These are phyloP conservation scores for Lepidocyrtoides sp. DNA, from an alignment of 2,888 invertebrate genomes.

Conservation along the genomic window DNA sequence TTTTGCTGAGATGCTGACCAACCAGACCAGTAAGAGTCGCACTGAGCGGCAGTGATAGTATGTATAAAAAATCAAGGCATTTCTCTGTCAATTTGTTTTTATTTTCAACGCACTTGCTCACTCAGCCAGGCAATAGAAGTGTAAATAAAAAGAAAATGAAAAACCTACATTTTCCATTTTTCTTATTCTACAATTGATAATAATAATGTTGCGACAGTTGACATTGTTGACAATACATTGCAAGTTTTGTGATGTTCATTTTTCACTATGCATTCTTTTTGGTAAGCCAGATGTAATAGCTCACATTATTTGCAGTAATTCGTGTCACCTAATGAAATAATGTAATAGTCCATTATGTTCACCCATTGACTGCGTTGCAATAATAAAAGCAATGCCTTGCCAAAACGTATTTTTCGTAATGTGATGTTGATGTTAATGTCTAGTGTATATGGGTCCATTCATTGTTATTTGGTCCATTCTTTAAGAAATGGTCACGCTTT, in stretches of 20 bases:
- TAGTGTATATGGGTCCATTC: background rate
- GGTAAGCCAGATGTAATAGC: background rate
- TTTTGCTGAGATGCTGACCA: background rate
- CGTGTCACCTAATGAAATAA: constrained; percentile 40
- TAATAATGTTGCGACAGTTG: constrained; percentile 7
- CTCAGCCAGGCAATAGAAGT: background rate
- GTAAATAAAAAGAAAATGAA: constrained; percentile 19
- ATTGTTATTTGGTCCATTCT: background rate
- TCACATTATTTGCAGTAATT: constrained; percentile 34
- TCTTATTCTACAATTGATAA: constrained; percentile 27
- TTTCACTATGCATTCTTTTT: no score
- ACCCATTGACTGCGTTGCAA: constrained; percentile 37
- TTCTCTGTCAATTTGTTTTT: background rate
- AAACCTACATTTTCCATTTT: constrained; percentile 37
- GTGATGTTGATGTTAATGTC: background rate
- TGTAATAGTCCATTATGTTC: constrained; percentile 67
- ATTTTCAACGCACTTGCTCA: background rate
- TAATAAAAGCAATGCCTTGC: constrained; percentile 1
- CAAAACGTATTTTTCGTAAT: background rate
- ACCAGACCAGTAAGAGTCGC: constrained; percentile 7
- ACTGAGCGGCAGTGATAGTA: constrained; percentile 7
- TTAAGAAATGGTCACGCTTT: constrained; percentile 13
- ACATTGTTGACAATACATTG: background rate
- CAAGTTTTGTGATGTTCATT: background rate
- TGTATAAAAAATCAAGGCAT: background rate